A percentile compares a stretch with the other conserved stretches of the same genome.
phyloP scores from a whole-genome alignment of 2,113 vertebrate genomes.

The Theropithecus gelada region DNA sequence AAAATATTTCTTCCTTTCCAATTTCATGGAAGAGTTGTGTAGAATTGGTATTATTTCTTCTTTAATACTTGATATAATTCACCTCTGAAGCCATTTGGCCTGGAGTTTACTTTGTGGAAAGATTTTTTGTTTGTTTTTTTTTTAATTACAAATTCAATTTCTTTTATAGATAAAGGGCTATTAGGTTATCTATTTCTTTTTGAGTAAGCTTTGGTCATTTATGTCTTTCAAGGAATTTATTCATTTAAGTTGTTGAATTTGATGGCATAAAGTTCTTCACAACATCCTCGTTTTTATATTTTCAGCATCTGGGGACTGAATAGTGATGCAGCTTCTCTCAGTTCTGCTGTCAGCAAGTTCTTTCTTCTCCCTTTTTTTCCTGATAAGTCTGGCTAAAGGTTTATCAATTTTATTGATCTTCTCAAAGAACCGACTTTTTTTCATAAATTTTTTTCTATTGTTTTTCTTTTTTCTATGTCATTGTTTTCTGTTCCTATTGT shows the following conservation, averaged over 20 bases:
- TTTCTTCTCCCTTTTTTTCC: not conserved
- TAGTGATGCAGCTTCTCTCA: not conserved
- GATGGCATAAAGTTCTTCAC: not conserved
- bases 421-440: not conserved
- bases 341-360: not conserved
- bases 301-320: not conserved
- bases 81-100: not conserved
- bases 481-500: not conserved
- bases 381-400: not conserved
- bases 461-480: not conserved
- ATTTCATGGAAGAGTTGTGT: not conserved
- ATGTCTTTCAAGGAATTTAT: not conserved
- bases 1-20: not conserved
- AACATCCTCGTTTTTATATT: not conserved
- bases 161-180: not conserved
- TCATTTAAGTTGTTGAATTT: not conserved
- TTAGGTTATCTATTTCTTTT: not conserved
- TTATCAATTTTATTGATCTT: not conserved
- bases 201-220: not conserved
- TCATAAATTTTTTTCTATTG: not conserved
- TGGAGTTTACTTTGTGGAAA: not conserved
- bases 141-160: not conserved
- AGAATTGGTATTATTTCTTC: not conserved
- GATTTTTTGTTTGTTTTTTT: too few relatives aligned
- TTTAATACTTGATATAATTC: not conserved